These are phyloP conservation scores for Romanogobio albipinnatus DNA, from an alignment of 2,113 vertebrate genomes.

Conservation along the genomic window DNA sequence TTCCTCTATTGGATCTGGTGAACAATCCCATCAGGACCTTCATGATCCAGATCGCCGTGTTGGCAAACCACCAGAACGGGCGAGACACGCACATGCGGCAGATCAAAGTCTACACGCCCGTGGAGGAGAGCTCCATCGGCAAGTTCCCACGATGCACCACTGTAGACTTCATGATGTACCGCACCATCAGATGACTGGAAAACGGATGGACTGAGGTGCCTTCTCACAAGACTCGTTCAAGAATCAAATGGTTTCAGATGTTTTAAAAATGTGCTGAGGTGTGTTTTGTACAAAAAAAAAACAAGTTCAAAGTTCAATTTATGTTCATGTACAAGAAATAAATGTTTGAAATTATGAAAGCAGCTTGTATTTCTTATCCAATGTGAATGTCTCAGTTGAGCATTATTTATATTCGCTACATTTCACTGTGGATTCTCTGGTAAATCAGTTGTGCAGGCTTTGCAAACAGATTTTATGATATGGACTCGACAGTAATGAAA, in stretches of 20 bases:
- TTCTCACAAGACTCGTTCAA: background rate
- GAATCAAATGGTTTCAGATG: background rate
- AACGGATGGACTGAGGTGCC: background rate
- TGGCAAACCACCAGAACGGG: slow-evolving; percentile 97
- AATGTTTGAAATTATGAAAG: background rate
- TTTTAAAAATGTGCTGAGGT: background rate
- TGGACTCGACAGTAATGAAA: no score
- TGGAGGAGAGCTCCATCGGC: slow-evolving; percentile 96
- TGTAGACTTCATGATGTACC: slow-evolving; percentile 99
- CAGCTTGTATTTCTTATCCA: background rate
- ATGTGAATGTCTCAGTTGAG: no score
- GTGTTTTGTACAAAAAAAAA: slow-evolving; percentile 5
- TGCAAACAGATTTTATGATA: no score
- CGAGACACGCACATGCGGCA: slow-evolving; percentile 98
- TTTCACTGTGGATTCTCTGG: no score
- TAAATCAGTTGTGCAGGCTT: no score
- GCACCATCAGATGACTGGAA: slow-evolving; percentile 87
- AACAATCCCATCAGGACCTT: slow-evolving; percentile 96
- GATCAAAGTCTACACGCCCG: slow-evolving; percentile 97
- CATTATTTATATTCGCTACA: no score
- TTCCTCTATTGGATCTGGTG: slow-evolving; percentile 89
- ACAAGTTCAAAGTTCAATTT: background rate
- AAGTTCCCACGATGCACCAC: slow-evolving; percentile 97
- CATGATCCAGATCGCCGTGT: slow-evolving; percentile 98
- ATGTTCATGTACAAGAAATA: background rate